phyloP scores from a whole-genome alignment of 2,113 vertebrate genomes.

The Myiopsitta monachus region DNA sequence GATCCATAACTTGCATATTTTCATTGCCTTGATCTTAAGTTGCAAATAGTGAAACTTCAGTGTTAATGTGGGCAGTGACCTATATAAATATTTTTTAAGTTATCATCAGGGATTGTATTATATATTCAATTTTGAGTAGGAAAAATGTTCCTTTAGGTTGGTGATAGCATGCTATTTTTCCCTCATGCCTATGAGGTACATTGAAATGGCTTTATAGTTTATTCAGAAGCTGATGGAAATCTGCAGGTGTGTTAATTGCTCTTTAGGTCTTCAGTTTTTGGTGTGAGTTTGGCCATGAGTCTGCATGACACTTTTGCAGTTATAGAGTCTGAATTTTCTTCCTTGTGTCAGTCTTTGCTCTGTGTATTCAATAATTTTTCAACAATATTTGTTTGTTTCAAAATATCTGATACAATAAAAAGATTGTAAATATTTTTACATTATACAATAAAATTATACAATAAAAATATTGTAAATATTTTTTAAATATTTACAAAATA shows the following conservation, averaged over 20 bases:
- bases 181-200: background rate
- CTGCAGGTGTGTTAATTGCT: background rate
- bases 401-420: background rate
- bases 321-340: background rate
- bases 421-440: background rate
- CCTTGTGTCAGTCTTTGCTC: background rate
- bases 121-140: background rate
- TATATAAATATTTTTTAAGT: slow-evolving; percentile 29
- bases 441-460: background rate
- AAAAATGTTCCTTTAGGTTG: background rate
- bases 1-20: background rate
- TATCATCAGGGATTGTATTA: background rate
- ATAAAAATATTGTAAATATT: background rate
- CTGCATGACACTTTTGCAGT: background rate
- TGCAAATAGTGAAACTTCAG: background rate
- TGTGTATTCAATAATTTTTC: background rate
- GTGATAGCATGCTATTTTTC: background rate
- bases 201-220: background rate
- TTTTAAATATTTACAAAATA: no score
- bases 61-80: slow-evolving; percentile 27
- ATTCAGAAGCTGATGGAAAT: background rate
- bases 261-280: background rate
- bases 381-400: background rate
- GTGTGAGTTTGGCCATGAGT: background rate
- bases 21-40: background rate